Base-by-base conservation (phyloP, 2,888 invertebrate species). In the Synanthedon vespiformis region DNA sequence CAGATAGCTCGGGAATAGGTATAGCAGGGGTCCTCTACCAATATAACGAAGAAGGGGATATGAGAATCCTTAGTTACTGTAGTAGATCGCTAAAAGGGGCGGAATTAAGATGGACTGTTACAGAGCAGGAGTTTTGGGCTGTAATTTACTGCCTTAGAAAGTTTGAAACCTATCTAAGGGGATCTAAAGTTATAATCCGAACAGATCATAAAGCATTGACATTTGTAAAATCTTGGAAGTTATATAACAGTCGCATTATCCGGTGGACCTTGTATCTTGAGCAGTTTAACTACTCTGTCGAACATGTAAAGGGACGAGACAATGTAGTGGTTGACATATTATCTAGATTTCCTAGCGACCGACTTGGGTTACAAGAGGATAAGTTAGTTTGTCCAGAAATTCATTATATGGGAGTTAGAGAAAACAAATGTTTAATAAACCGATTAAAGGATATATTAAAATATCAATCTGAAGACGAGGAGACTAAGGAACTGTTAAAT, bases 101-200 rank as follows among this genome's bases (percentile, higher is more conserved):
- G 1, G 53, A 61, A 49, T 34, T 54, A 13, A 60, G 53, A 13
- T 62, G 63, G 64, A 61, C 62, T 0, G 60, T 62, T 1, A 59
- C 61, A 0, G 63, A 65, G 49, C 57, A 61, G n/a, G 62, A 64
- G 49, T 57, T 64, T 47, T 62, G 48, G n/a, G 53, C 63, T 1
- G 52, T 65, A 0, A 62, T 65, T 3, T 51, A 47, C 49, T 59
- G 59, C 22, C 52, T 64, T 13, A 18, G 54, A 14, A 63, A 62
- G 40, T 63, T 62, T 44, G 63, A 63, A 14, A 62, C 64, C 0
- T 65, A 64, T 54, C 51, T 64, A 5, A 55, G 62, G 12, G 63
- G 65, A 0, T 8, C 55, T 0, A 59, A 58, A 18, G 12, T 63
- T 1, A 55, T 59, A 4, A 61, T 65, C 13, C 40, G 47, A 18